Conservation (phyloP, 2,797 vertebrate genomes). For the Sandelia bainsii region DNA sequence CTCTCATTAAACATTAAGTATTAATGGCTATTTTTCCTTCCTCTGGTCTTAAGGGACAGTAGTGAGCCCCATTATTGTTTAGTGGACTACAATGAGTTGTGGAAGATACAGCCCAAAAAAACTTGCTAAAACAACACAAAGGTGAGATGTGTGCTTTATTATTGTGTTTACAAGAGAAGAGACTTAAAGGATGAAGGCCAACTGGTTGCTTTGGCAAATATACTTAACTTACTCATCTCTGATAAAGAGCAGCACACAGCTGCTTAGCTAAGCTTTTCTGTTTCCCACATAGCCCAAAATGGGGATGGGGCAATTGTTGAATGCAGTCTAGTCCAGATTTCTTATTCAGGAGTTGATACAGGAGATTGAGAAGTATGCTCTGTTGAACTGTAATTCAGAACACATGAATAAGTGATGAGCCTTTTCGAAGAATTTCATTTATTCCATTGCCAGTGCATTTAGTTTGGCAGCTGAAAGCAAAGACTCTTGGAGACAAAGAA, state of each 20-base stretch:
- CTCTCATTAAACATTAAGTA: too few relatives aligned
- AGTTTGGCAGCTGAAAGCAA: slow-evolving; percentile 31
- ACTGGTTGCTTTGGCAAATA: slow-evolving; percentile 16
- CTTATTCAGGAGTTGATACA: neutral
- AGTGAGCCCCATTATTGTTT: neutral
- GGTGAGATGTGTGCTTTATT: slow-evolving; percentile 4
- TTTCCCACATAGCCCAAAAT: neutral
- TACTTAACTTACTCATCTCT: slow-evolving; percentile 18
- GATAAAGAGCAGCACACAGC: slow-evolving; percentile 2
- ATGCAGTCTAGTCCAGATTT: neutral
- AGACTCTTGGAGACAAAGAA: slow-evolving; percentile 40
- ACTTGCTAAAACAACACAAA: slow-evolving; percentile 5
- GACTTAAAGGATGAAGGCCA: neutral
- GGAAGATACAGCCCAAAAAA: neutral
- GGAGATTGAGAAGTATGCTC: neutral
- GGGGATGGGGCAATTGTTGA: neutral
- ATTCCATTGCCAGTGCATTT: slow-evolving; percentile 30
- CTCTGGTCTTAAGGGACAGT: neutral
- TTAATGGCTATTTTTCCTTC: too few relatives aligned
- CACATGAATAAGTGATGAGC: slow-evolving; percentile 11
- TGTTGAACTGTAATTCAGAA: slow-evolving; percentile 19
- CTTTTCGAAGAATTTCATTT: slow-evolving; percentile 27
- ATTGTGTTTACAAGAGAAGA: neutral
- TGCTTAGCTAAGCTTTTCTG: too few relatives aligned
- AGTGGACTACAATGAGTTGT: neutral